Evolutionary conservation across 2,888 invertebrate genomes (phyloP).

Genomic region (Melinaea menophilus): DNA sequence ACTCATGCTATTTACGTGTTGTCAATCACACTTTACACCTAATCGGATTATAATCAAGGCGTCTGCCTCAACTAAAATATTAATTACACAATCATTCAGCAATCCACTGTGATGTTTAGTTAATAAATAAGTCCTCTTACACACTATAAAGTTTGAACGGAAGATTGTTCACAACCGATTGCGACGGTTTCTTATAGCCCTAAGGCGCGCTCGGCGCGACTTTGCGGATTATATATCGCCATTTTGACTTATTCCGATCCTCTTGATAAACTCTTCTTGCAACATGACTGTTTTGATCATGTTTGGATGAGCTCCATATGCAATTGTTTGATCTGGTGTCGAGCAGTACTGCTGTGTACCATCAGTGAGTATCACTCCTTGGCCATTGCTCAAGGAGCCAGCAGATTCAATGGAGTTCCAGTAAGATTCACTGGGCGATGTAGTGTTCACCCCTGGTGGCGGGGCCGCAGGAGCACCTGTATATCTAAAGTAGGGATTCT

Average conservation of each 20-base stretch:
- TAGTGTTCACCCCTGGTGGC: slow-evolving; percentile 93
- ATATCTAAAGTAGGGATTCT: slow-evolving; percentile 99
- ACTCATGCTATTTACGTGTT: slow-evolving; percentile 21
- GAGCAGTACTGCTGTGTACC: slow-evolving; percentile 66
- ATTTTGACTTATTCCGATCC: slow-evolving; percentile 75
- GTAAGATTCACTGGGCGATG: slow-evolving; percentile 95
- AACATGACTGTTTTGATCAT: slow-evolving; percentile 76
- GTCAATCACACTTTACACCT: slow-evolving; percentile 27
- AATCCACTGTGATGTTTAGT: slow-evolving; percentile 68
- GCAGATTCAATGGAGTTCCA: slow-evolving; percentile 92
- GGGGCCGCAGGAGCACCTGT: slow-evolving; percentile 95
- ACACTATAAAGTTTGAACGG: slow-evolving; percentile 72
- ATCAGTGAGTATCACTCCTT: slow-evolving; percentile 65
- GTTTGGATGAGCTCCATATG: slow-evolving; percentile 66
- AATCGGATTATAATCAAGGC: slow-evolving; percentile 46
- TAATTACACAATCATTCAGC: slow-evolving; percentile 38
- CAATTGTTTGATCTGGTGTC: slow-evolving; percentile 59
- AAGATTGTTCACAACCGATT: slow-evolving; percentile 74
- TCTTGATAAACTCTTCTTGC: slow-evolving; percentile 74
- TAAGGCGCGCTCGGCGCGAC: slow-evolving; percentile 73
- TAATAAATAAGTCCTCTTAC: slow-evolving; percentile 75
- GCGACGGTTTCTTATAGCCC: slow-evolving; percentile 72
- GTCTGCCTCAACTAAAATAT: slow-evolving; percentile 34
- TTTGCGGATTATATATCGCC: slow-evolving; percentile 75
- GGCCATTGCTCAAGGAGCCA: slow-evolving; percentile 68